phyloP scores from a whole-genome alignment of 2,113 vertebrate species.

The Narcine bancroftii region DNA sequence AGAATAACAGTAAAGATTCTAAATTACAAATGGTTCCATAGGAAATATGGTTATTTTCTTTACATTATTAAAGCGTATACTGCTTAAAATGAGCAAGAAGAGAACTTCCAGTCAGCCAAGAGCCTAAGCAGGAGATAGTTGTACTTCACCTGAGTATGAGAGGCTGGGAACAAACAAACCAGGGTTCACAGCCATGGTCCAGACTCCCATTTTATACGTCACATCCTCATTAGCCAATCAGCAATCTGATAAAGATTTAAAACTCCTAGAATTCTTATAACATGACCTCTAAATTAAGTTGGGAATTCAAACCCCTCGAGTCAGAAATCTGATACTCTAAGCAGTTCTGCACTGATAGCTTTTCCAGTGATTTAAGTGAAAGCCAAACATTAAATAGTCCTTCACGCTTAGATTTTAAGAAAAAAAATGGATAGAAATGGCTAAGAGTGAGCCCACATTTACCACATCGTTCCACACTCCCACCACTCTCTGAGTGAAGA shows the following conservation, averaged over 20 bases:
- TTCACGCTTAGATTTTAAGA: no score
- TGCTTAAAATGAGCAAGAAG: not conserved
- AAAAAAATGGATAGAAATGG: no score
- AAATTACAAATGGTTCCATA: not conserved
- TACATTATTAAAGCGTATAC: not conserved
- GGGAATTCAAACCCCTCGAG: not conserved
- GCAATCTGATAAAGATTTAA: no score
- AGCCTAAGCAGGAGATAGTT: not conserved
- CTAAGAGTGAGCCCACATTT: no score
- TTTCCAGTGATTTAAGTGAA: not conserved
- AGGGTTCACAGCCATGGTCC: not conserved
- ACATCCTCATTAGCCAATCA: not conserved
- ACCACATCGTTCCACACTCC: no score
- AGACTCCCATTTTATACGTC: not conserved
- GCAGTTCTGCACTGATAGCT: not conserved
- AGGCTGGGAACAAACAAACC: not conserved
- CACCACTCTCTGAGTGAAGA: no score
- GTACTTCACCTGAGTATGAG: not conserved
- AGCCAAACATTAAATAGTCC: not conserved
- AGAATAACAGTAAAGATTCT: not conserved
- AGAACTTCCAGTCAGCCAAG: not conserved
- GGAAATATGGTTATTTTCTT: not conserved
- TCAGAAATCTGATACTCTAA: not conserved
- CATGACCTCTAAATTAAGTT: not conserved
- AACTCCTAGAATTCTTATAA: not conserved